Conservation (phyloP, 1,140 invertebrate genomes). For the Agrypnia vestita region DNA sequence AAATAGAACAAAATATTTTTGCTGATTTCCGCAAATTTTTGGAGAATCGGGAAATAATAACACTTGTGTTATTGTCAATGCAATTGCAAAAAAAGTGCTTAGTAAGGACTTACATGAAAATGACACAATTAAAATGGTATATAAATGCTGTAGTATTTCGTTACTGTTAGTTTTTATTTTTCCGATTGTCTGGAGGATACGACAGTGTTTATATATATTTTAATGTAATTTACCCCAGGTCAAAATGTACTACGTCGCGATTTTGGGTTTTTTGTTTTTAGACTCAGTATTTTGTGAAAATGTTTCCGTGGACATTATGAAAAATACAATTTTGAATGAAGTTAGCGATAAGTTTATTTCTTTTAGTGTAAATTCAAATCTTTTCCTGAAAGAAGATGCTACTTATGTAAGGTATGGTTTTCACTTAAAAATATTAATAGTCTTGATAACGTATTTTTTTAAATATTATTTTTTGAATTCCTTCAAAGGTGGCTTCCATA, state of each 20-base stretch:
- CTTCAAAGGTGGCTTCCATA: too few relatives aligned
- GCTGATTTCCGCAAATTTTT: too few relatives aligned
- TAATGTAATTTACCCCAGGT: background rate
- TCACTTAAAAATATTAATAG: too few relatives aligned
- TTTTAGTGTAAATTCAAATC: constrained; percentile 75
- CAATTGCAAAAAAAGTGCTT: background rate
- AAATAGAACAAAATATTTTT: too few relatives aligned
- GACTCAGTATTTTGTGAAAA: constrained; percentile 38
- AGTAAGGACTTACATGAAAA: background rate
- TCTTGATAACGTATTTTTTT: too few relatives aligned
- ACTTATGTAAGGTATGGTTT: constrained; percentile 68
- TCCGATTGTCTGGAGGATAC: background rate
- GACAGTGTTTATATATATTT: background rate
- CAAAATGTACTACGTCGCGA: background rate
- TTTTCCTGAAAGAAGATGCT: constrained; percentile 63
- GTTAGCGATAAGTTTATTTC: constrained; percentile 78
- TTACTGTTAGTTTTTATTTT: background rate
- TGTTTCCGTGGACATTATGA: constrained; percentile 63
- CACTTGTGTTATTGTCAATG: background rate
- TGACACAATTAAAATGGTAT: background rate
- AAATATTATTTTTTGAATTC: too few relatives aligned
- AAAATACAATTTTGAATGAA: constrained; percentile 70
- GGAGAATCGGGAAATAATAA: too few relatives aligned
- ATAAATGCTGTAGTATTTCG: background rate
- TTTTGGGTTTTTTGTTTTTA: constrained; percentile 1